Conservation (phyloP, 2,797 vertebrate species). For the Tapirus indicus region DNA sequence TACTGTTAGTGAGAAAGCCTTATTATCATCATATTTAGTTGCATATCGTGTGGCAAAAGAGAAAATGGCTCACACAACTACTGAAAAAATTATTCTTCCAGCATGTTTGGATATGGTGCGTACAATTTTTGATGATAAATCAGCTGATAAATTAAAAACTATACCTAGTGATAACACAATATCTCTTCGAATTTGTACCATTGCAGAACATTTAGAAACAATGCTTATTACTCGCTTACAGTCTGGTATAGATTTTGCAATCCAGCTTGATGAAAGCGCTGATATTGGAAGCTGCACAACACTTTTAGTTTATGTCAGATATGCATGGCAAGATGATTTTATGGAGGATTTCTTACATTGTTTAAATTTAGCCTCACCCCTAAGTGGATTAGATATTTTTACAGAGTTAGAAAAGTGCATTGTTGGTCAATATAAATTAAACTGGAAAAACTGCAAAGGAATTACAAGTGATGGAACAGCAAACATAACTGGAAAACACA, state of each 20-base stretch:
- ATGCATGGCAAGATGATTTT: background rate
- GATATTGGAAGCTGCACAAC: background rate
- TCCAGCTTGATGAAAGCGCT: background rate
- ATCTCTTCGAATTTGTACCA: background rate
- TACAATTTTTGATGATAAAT: constrained; percentile 60
- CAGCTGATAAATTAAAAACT: constrained; percentile 30
- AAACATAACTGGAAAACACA: constrained; percentile 16
- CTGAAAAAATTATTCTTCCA: constrained; percentile 52
- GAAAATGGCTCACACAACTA: background rate
- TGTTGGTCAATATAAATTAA: constrained; percentile 46
- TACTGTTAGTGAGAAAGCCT: background rate
- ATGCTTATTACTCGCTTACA: background rate
- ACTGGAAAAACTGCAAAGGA: constrained; percentile 61
- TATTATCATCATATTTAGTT: background rate
- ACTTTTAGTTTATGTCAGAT: constrained; percentile 6
- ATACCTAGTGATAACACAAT: background rate
- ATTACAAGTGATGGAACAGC: background rate
- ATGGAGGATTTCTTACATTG: constrained; percentile 33
- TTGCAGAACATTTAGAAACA: constrained; percentile 3
- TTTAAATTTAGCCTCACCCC: constrained; percentile 25
- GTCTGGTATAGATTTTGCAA: background rate
- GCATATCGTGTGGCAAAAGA: constrained; percentile 4
- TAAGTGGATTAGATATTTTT: constrained; percentile 48
- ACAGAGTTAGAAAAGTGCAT: constrained; percentile 37
- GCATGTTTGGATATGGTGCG: constrained; percentile 6